Base-by-base conservation (phyloP, 2,113 vertebrate genomes). In the Burhinus bistriatus region DNA sequence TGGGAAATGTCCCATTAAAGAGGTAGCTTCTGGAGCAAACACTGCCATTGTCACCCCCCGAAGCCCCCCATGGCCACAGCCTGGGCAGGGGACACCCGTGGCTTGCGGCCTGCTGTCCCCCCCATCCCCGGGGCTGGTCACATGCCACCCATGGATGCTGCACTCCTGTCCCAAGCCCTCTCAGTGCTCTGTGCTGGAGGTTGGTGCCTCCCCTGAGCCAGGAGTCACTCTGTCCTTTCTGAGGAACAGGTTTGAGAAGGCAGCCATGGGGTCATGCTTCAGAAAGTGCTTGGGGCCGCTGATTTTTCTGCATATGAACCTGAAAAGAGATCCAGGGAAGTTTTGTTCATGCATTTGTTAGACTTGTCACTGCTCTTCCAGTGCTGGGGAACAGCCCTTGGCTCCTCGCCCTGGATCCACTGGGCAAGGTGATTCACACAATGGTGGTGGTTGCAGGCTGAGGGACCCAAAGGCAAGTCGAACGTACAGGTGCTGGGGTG, bases 1-100 rank as follows among this genome's bases (percentile, higher is more conserved):
- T 0, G 61, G 96, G 95, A 97, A 97, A 70, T 26, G 86, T 79
- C 94, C 92, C 85, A 57, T 95, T 96, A 95, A 57, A 69, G 36
- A 5, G 36, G 61, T 70, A 87, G 59, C 80, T 94, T 64, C 94
- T 95, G 96, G 40, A 90, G 65, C 44, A 32, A 55, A 36, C 0
- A 0, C 64, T 57, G 64, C 61, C 62, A 20, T 6, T 9, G 0
- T 27, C 11, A 2, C 18, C 47, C 51, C 29, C 27, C 2, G 0
- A 18, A 82, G 15, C 22, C 42, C 9, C 15, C 47, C 9, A 1
- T 25, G 59, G 66, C 51, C 7, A 4, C 0, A 0, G 54, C 25
- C 21, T 52, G 62, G 69, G 51, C 30, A 30, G 11, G 42, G 49
- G 34, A 58, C 30, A 23, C 59, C 27, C 0, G 1, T 4, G 57